These are phyloP conservation scores for Drosophila subobscura DNA, from an alignment of 1,140 invertebrate species.

Conservation along the genomic window DNA sequence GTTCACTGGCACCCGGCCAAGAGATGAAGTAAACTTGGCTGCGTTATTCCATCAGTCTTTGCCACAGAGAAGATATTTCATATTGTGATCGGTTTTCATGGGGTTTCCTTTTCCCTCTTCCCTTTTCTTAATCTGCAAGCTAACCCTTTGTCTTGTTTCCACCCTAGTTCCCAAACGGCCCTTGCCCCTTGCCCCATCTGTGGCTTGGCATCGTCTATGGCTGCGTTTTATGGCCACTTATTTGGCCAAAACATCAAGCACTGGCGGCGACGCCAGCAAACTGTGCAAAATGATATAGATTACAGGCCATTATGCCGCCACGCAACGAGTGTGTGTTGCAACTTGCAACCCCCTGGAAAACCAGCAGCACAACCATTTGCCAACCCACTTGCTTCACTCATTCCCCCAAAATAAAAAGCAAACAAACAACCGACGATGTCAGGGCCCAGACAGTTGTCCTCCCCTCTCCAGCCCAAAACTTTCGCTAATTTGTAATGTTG, in stretches of 20 bases:
- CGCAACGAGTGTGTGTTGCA: constrained; percentile 8
- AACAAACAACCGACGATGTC: constrained; percentile 6
- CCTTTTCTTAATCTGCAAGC: too few species aligned
- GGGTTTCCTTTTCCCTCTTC: too few species aligned
- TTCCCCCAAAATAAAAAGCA: not conserved
- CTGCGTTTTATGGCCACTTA: constrained; percentile 48
- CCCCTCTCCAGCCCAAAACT: constrained; percentile 31
- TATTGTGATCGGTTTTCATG: too few species aligned
- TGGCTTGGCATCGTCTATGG: not conserved
- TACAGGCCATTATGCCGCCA: constrained; percentile 35
- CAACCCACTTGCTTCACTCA: not conserved
- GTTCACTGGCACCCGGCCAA: too few species aligned
- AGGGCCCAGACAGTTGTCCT: constrained; percentile 33
- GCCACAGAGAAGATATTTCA: too few species aligned
- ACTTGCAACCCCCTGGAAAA: constrained; percentile 11
- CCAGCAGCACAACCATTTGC: not conserved
- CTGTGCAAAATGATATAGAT: constrained; percentile 32
- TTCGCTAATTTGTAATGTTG: constrained; percentile 52
- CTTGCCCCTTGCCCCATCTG: not conserved
- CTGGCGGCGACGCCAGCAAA: constrained; percentile 19
- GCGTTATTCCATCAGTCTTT: too few species aligned
- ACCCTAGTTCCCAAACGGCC: not conserved
- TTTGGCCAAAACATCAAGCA: constrained; percentile 27
- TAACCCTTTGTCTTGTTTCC: not conserved
- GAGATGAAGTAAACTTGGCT: too few species aligned